Evolutionary conservation across 2,797 vertebrate genomes (phyloP), one percentile per base, ranked within the genome.

Genomic region (Poeciliopsis turneri): DNA sequence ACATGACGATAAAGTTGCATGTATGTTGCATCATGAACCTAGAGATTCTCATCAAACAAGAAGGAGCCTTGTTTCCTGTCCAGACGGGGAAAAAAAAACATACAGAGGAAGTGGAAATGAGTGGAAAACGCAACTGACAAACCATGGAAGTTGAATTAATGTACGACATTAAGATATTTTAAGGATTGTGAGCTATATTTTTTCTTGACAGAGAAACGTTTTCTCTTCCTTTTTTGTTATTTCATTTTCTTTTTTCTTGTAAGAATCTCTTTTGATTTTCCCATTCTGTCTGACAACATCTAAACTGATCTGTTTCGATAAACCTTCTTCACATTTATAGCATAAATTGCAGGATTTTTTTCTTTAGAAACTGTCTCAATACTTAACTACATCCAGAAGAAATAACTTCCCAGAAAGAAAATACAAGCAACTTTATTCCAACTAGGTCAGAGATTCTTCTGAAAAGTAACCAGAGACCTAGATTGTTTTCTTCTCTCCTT

Each of bases 1-100:
- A 41, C 4, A 41, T 41, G 36, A 68, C 39, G 36, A 68, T 68
- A 20, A 41, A 46, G 57, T 75, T 75, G 43, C 74, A 61, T 20
- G 41, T 6, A 61, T 46, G 74, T 75, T 61, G 59, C 55, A 61
- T 33, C 55, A 75, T 41, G n/a, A 30, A 46, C 39, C 43, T 45
- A 23, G 46, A 64, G 74, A 72, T 16, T 41, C n/a, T 30, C 47
- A 25, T 39, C 7, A 39, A 53, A 49, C 18, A 43, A 28, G 55
- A 30, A 46, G 43, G 18, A 66, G 8, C 61, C 61, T 23, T 25
- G 49, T 51, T 51, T 51, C 49, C 20, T 66, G 2, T 66, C 18
- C 16, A 66, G 33, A 66, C 8, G 41, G 47, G 20, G 15, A 75
- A 13, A 30, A 30, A 36, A 33, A 75, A 23, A 36, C 74, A 75